These are phyloP conservation scores for Tangara arthus DNA, from an alignment of 2,797 vertebrate genomes.

Conservation along the genomic window DNA sequence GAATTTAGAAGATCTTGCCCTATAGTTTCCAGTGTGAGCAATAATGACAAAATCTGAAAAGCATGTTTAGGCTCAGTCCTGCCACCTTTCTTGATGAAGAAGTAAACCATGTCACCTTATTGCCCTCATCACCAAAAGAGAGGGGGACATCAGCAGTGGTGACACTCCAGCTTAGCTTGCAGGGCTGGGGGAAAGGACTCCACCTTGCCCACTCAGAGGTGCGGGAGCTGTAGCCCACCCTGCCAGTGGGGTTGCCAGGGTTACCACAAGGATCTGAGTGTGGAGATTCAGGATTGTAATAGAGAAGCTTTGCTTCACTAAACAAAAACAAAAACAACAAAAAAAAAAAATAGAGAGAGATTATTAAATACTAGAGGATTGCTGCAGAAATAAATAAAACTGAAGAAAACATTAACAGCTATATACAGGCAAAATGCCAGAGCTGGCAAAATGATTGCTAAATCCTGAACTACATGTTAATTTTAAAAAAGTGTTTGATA, in stretches of 20 bases:
- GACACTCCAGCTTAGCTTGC: background rate
- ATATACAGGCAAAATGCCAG: background rate
- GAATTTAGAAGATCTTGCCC: background rate
- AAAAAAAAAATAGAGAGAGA: background rate
- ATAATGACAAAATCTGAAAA: background rate
- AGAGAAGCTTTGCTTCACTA: constrained; percentile 4
- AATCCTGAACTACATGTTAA: background rate
- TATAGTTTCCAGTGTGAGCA: background rate
- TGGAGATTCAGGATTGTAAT: background rate
- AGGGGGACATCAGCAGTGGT: background rate
- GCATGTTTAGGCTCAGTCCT: background rate
- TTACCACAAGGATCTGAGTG: background rate
- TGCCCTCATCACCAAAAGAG: background rate
- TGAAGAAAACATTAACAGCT: background rate
- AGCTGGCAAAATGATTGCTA: background rate
- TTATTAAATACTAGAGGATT: background rate
- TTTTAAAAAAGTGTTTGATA: background rate
- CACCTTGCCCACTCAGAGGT: background rate
- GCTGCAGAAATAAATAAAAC: background rate
- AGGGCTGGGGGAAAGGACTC: background rate
- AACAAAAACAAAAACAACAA: background rate
- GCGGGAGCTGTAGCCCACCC: background rate
- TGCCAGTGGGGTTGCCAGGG: background rate
- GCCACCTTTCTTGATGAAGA: background rate
- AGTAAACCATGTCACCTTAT: background rate